Conservation (phyloP, 2,888 invertebrate species). For the Seira sanloemensis region DNA sequence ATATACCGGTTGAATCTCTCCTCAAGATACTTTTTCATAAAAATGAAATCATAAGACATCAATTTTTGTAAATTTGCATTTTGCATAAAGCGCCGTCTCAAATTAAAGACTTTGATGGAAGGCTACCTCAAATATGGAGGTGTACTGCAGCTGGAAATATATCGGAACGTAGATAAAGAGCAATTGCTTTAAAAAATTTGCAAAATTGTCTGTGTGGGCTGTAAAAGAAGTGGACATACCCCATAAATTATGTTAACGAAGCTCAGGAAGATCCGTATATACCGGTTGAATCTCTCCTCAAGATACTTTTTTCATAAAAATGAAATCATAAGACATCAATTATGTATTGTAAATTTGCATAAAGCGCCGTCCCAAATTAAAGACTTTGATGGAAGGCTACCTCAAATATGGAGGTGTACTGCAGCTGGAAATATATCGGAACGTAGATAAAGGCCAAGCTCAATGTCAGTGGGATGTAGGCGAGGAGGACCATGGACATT, state of each 20-base stretch:
- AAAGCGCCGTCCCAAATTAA: background rate
- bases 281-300: slow-evolving; percentile 61
- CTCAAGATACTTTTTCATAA: slow-evolving; percentile 66
- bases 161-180: slow-evolving; percentile 68
- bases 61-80: no score
- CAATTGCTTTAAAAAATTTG: background rate
- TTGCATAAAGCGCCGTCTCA: no score
- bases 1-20: slow-evolving; percentile 61
- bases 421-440: slow-evolving; percentile 69
- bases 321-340: no score
- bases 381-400: slow-evolving; percentile 38
- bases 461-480: slow-evolving; percentile 68
- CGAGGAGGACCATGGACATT: slow-evolving; percentile 64
- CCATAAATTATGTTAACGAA: slow-evolving; percentile 68
- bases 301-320: background rate
- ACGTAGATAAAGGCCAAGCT: slow-evolving; percentile 68
- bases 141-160: slow-evolving; percentile 69
- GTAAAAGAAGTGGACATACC: slow-evolving; percentile 41
- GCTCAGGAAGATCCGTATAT: slow-evolving; percentile 61
- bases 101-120: background rate
- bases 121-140: slow-evolving; percentile 69
- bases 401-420: slow-evolving; percentile 70
- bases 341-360: no score
- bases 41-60: no score
- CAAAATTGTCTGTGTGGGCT: background rate